Base-by-base conservation (phyloP, 2,888 invertebrate species). In the Drosophila demipolita region DNA sequence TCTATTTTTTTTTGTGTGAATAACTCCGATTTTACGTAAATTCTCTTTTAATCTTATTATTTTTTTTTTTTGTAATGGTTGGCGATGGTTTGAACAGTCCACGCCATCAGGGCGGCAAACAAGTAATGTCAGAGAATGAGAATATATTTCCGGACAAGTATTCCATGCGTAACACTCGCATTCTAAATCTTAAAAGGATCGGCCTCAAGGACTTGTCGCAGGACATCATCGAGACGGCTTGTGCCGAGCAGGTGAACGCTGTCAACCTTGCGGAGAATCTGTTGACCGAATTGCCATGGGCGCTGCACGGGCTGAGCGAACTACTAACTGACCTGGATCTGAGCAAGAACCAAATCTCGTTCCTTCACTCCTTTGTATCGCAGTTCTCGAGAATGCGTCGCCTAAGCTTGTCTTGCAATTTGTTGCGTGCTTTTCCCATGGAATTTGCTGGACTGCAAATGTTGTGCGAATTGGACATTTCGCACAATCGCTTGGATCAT, bases 401-500 rank as follows among this genome's bases (percentile, higher is more conserved):
- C 87, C 87, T 97, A n/a, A 96, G 96, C 91, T 89, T 96, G 63
- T 95, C 95, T 61, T 95, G 94, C 82, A 97, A 97, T 88, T 95
- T 95, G 91, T 91, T 97, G 68, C 93, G 92, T 59, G 90, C 87
- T 23, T 92, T 97, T 62, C 96, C 96, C 1, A 92, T 93, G 52
- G 95, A 95, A 75, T 95, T 97, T 90, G 96, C 95, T 89, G 94
- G 94, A 61, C 93, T 98, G 74, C 94, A 94, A 7, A 96, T 96
- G 76, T 93, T 98, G 55, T 94, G 95, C 73, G 94, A 95, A 90
- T 94, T 98, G 38, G 96, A 95, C 90, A 91, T 97, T 66, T 95
- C 96, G 11, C 94, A 96, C 92, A 98, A 98, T 94, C 92, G 94
- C 64, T 93, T 98, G 57, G 93, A 94, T 35, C 94, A 94, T 76